Evolutionary conservation across 2,888 invertebrate genomes (phyloP), one percentile per base, ranked within the genome.

Genomic region (Drosophila kuntzei): DNA sequence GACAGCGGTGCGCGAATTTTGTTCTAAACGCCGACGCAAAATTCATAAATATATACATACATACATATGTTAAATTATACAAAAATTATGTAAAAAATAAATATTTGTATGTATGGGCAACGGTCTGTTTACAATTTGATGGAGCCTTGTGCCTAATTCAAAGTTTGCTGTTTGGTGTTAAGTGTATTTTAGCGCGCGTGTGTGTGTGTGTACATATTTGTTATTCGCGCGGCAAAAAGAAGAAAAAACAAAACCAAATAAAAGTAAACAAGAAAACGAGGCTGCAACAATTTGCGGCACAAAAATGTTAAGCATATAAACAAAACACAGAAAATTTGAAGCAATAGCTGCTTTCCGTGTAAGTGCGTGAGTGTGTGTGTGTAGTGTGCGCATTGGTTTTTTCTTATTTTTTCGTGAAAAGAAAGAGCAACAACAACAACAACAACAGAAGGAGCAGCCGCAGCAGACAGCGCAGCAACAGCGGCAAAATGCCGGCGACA

Each of bases 401-500:
- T 54, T 63, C 70, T 77, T 73, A 55, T 64, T 73, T 77, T 57
- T 54, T 64, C 62, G 66, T 62, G 58, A 53, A 66, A 64, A 62
- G 44, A 16, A 49, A 51, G 53, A 46, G 53, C 54, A 76, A 59
- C 55, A 69, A 60, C 59, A 57, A 51, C 37, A 60, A 64, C 36
- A 68, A 7, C 41, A 62, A 29, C 37, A 72, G 3, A 44, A 64
- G 29, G 60, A 18, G 62, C 49, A 67, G 58, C 62, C 64, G 58
- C 54, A 69, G 57, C 62, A 66, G 46, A 63, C 62, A 65, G 69
- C 64, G 76, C 62, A 77, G 71, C 62, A 77, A 69, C 62, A 71
- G 71, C 76, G 71, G 72, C 82, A 85, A 87, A 78, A 86, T 87
- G 80, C 85, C 80, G 83, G 82, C 80, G 80, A 84, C 81, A 82